phyloP scores from a whole-genome alignment of 2,113 vertebrate species.

The Takifugu bimaculatus region DNA sequence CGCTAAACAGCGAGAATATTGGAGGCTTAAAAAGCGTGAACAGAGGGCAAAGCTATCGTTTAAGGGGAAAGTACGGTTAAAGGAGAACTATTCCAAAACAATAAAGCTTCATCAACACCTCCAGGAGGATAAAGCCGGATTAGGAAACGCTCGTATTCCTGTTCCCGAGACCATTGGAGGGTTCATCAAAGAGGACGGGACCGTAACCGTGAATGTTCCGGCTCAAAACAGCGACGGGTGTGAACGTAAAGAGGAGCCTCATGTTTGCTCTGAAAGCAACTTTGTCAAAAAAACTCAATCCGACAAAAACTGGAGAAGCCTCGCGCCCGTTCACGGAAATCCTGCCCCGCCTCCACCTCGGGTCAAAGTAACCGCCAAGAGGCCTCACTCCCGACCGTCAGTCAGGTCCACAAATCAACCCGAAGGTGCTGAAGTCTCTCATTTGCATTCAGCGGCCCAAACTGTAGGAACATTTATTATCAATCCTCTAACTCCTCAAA shows the following conservation, averaged over 20 bases:
- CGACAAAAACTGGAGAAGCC: not conserved
- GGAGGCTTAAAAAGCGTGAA: constrained; percentile 75
- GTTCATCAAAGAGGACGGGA: constrained; percentile 76
- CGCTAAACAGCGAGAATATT: constrained; percentile 73
- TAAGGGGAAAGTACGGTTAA: constrained; percentile 63
- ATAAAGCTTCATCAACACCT: constrained; percentile 69
- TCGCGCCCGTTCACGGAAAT: not conserved
- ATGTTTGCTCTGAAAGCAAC: not conserved
- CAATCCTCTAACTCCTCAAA: constrained; percentile 18
- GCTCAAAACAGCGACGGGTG: constrained; percentile 4
- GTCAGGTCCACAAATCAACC: not conserved
- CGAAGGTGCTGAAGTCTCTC: constrained; percentile 19
- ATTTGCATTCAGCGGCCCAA: constrained; percentile 9
- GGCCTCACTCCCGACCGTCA: constrained; percentile 11
- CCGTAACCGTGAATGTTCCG: constrained; percentile 59
- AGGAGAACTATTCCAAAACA: constrained; percentile 66
- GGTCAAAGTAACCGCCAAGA: constrained; percentile 41
- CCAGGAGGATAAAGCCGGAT: constrained; percentile 52
- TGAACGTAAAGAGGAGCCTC: not conserved
- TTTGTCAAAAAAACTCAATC: not conserved
- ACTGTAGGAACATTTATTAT: constrained; percentile 41
- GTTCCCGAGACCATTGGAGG: constrained; percentile 63
- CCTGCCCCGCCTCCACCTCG: constrained; percentile 23
- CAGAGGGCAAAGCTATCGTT: constrained; percentile 75
- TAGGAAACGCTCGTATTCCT: constrained; percentile 8